Base-by-base conservation (phyloP, 2,113 vertebrate genomes). In the Dipodomys ordii region DNA sequence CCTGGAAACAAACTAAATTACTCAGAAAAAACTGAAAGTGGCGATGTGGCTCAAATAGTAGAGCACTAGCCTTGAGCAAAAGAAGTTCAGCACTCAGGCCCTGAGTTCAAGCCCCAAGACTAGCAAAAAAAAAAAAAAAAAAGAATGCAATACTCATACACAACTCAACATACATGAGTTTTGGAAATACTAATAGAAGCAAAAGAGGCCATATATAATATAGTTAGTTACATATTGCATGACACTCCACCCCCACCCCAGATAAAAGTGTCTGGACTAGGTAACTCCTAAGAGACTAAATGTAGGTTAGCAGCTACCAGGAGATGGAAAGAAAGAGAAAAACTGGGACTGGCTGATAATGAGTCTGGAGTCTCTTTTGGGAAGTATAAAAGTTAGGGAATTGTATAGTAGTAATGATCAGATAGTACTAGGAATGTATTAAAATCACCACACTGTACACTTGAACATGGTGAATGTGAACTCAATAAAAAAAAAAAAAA, bases 401-500 rank as follows among this genome's bases (percentile, higher is more conserved):
- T 68, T 71, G 25, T 12, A 74, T 1, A 35, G 39, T 22, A 7
- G 81, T 23, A 57, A 81, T 13, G 8, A 76, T 6, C n/a, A 6
- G 4, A 57, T 35, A 57, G 68, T 28, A 76, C 27, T 35, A 2
- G 68, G 69, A 81, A 62, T 76, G 74, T 28, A 82, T 49, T 64
- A 23, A 72, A 46, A 78, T 18, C 20, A 67, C 67, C 65, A 49
- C 83, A 76, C 0, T 46, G 32, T 11, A n/a, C 10, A 74, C 11
- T 65, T 92, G 76, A n/a, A 87, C 28, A 65, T 49, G 32, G 60
- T 64, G 6, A 82, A 82, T 49, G 69, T 82, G 39, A 88, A 88
- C 39, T 88, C 28, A 53, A 78, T 39, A 82, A 84, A 92, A 85
- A 77, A 84, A 92, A 85, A 77, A 11, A 49, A 49, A 62, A 11